phyloP scores from a whole-genome alignment of 2,113 vertebrate genomes.

The Oreochromis niloticus region DNA sequence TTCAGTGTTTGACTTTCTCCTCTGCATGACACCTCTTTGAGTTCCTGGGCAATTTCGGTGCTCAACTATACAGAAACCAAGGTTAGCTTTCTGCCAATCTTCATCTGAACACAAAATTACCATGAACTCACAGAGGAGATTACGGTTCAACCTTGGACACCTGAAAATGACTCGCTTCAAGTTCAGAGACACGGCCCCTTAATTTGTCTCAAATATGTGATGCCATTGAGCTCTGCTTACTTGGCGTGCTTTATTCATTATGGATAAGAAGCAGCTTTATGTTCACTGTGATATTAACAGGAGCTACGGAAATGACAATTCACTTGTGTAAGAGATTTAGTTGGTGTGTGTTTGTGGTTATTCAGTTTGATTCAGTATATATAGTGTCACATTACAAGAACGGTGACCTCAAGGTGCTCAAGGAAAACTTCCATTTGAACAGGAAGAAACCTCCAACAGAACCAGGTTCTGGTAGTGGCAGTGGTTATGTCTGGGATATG shows the following conservation, averaged over 20 bases:
- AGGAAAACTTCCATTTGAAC: background rate
- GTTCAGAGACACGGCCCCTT: background rate
- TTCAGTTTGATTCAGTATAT: background rate
- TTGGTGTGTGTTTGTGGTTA: background rate
- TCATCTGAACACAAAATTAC: conserved; percentile 5
- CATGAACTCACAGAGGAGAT: background rate
- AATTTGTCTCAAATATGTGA: background rate
- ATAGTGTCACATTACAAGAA: background rate
- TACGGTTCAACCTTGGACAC: conserved; percentile 19
- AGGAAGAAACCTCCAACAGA: background rate
- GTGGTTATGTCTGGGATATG: background rate
- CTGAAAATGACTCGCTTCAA: background rate
- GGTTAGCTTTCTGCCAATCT: background rate
- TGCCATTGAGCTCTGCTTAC: background rate
- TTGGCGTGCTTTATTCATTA: background rate
- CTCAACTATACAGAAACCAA: background rate
- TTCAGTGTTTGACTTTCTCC: background rate
- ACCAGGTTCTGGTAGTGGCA: background rate
- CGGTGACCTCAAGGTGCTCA: background rate
- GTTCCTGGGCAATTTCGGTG: background rate
- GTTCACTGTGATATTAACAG: background rate
- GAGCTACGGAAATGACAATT: background rate
- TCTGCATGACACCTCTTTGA: background rate
- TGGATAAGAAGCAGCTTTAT: background rate
- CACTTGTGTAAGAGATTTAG: background rate